phyloP scores from a whole-genome alignment of 2,888 invertebrate species.

The Rhingia campestris region DNA sequence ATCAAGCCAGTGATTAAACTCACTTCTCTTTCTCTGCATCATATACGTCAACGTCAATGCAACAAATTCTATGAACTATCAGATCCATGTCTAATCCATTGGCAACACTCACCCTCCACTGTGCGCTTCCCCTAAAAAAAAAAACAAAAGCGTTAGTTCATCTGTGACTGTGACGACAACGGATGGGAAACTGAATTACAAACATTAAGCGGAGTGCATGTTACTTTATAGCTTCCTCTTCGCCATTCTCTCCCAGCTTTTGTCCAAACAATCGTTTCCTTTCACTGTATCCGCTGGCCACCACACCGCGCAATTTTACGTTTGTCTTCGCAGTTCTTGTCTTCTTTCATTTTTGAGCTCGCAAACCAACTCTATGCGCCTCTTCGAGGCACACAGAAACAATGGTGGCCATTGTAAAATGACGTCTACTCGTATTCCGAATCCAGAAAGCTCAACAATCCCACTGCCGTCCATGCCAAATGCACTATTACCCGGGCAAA shows the following conservation, averaged over 20 bases:
- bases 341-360: not conserved
- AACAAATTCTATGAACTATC: too few species aligned
- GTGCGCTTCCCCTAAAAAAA: not conserved
- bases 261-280: slow-evolving; percentile 56
- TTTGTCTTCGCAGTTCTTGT: slow-evolving; percentile 24
- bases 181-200: slow-evolving; percentile 16
- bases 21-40: too few species aligned
- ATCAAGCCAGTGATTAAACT: too few species aligned
- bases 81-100: not conserved
- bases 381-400: slow-evolving; percentile 30
- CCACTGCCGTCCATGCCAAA: slow-evolving; percentile 4
- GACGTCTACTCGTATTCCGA: slow-evolving; percentile 31
- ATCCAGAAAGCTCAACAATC: slow-evolving; percentile 7
- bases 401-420: slow-evolving; percentile 56
- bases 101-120: slow-evolving; percentile 13
- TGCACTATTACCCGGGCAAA: slow-evolving; percentile 2
- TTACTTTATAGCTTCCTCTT: slow-evolving; percentile 33
- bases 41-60: too few species aligned
- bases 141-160: slow-evolving; percentile 9
- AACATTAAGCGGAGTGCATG: slow-evolving; percentile 39
- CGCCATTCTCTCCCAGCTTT: slow-evolving; percentile 21
- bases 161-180: slow-evolving; percentile 54
- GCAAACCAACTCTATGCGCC: not conserved
- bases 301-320: slow-evolving; percentile 2
- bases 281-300: slow-evolving; percentile 23